Base-by-base conservation (phyloP, 2,113 vertebrate species). In the Ctenodactylus gundi region DNA sequence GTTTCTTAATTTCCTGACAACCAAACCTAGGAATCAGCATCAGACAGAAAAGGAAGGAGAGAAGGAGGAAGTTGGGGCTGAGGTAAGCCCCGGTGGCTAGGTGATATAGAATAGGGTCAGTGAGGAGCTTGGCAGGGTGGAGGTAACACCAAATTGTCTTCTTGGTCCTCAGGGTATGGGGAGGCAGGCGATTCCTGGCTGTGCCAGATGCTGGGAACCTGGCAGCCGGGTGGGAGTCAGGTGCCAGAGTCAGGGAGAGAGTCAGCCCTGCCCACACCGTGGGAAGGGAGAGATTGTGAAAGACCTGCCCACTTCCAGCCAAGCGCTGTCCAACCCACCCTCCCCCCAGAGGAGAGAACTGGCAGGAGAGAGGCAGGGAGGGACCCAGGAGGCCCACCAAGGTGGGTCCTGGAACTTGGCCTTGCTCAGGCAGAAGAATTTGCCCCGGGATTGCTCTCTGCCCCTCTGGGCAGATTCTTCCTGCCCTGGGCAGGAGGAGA, bases 381-480 rank as follows among this genome's bases (percentile, higher is more conserved):
- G 94, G 91, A 81, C 87, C 87, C 91, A 78, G 44, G 67, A 91
- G 88, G 78, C 85, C 44, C 64, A 96, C 81, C 73, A 81, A 96
- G 81, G 76, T 82, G 53, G 23, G 94, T 96, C 83, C 85, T 91
- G 93, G 95, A 95, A 91, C 60, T 67, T 6, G 62, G 51, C 67
- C 76, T 92, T 95, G 77, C 27, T 73, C 67, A 51, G 44, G 46
- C 77, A 92, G 77, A 97, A 92, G 96, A 97, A 94, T 96, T 94
- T 96, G 92, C 94, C 95, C 95, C 49, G 72, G 65, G 90, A 81
- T 82, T 25, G 57, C 39, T 73, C 89, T 39, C 76, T 17, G 25
- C 57, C 73, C 29, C 44, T 85, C 76, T 15, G 3, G 77, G 57
- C 65, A 49, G 76, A 90, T 92, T 90, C 41, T 44, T 88, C 92